Base-by-base conservation (phyloP, 1,140 invertebrate species). In the Aporrectodea caliginosa region DNA sequence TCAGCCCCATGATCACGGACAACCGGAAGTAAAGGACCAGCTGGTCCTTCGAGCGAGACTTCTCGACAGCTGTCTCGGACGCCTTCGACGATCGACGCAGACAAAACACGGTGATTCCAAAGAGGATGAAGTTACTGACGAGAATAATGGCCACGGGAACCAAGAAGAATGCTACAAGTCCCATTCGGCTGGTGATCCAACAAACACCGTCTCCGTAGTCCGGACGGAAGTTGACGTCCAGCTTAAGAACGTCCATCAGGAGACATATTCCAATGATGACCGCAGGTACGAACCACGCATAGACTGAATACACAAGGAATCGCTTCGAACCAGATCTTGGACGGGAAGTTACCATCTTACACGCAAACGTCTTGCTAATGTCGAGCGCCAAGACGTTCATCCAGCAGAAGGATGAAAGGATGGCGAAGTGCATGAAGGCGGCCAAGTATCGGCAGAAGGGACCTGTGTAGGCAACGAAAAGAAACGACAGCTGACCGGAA, bases 361-460 rank as follows among this genome's bases (percentile, higher is more conserved):
- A 80, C 2, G 84, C 82, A 85, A 90, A 90, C 1, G 95, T 96
- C 34, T 88, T 85, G 85, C 89, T 91, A 2, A 91, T 88, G 81
- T 91, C 91, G 83, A 90, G 90, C 0, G 91, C 88, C 83, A 91
- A 88, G 0, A 89, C 87, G 69, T 89, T 88, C 89, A 90, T 91
- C 91, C 91, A 91, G 72, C 88, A 88, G 83, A 91, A 91, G 0
- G 90, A 86, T 0, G 88, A 85, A 77, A 91, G 84, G 82, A 91
- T 91, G 71, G 84, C 81, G 84, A 90, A 91, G 79, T 90, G 90
- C 27, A 89, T 89, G 16, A 86, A 35, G 0, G 90, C 83, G 14
- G 88, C 90, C 30, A 90, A 79, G 1, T 84, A 82, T 22, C 77
- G 80, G 68, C 86, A 87, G 1, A 75, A 31, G 6, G 43, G 6